Base-by-base conservation (phyloP, 64 coral and sea anemone genomes). In the Actinia tenebrosa region DNA sequence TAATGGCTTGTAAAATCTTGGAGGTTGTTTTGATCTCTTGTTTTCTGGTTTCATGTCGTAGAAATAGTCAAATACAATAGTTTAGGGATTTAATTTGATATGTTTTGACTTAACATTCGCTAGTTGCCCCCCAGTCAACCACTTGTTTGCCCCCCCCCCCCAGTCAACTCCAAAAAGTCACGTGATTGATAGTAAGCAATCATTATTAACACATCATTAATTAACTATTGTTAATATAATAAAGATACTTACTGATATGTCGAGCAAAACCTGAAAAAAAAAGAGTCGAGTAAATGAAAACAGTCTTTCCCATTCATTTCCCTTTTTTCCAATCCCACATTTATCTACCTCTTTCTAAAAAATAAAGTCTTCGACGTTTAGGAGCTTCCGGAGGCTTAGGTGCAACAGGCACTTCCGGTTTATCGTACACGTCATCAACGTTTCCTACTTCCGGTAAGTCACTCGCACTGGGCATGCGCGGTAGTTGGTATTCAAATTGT, bases 381-480 rank as follows among this genome's bases (percentile, higher is more conserved):
- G 90, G 84, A 83, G 79, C 71, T 77, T 92, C 60, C 84, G 84
- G 85, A 50, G 85, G 77, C n/a, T 92, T 83, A 11, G 90, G 90
- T 56, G 85, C 19, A 56, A 87, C 78, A 52, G 90, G 90, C 9
- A 85, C 77, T 47, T 87, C 64, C 62, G 85, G 90, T 52, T 87
- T 64, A 50, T 92, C 90, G 59, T 92, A 92, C 45, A 87, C 72
- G 42, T 87, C 90, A 52, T 92, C 77, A 92, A 92, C 90, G 44
- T n/a, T 44, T n/a, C 54, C 53, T 18, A 92, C 90, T 4, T 92
- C 90, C 23, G 90, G 90, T 72, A 92, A 52, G 55, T 92, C 90
- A 83, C 60, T 72, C 64, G 85, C 11, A 83, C 60, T 71, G 7
- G 90, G 90, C 47, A 92, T 83, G 59, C 78, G 90, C 8, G 90